Percentiles rank a stretch among this genome's conserved stretches.
Evolutionary conservation across 2,888 invertebrate genomes (phyloP).

Genomic region (Limnephilus auricula): DNA sequence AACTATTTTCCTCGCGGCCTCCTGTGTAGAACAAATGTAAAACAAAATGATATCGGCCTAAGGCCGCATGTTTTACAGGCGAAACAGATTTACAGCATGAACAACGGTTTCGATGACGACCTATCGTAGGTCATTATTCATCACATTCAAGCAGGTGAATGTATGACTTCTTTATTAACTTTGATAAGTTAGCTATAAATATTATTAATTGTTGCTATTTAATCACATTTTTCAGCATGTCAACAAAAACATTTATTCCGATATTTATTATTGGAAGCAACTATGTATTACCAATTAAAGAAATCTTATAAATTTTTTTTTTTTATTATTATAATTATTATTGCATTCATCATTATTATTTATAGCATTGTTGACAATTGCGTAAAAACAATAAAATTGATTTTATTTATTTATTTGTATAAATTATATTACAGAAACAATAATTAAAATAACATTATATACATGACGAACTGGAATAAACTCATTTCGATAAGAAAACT

Average conservation of each 20-base stretch:
- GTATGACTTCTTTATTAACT: neutral
- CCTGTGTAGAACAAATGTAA: no score
- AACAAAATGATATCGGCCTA: neutral
- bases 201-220: neutral
- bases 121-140: neutral
- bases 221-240: neutral
- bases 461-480: neutral
- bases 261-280: neutral
- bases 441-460: neutral
- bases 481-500: neutral
- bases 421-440: neutral
- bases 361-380: neutral
- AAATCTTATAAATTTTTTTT: neutral
- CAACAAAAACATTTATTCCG: neutral
- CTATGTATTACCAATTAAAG: neutral
- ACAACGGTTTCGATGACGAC: neutral
- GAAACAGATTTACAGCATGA: no score
- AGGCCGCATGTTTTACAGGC: neutral
- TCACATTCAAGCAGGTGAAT: neutral
- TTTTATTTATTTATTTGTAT: neutral
- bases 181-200: neutral
- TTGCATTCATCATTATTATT: neutral
- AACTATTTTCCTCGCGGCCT: no score
- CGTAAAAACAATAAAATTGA: neutral
- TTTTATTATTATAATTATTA: neutral